Conservation (phyloP, 2,888 invertebrate genomes). For the Dolomedes plantarius region DNA sequence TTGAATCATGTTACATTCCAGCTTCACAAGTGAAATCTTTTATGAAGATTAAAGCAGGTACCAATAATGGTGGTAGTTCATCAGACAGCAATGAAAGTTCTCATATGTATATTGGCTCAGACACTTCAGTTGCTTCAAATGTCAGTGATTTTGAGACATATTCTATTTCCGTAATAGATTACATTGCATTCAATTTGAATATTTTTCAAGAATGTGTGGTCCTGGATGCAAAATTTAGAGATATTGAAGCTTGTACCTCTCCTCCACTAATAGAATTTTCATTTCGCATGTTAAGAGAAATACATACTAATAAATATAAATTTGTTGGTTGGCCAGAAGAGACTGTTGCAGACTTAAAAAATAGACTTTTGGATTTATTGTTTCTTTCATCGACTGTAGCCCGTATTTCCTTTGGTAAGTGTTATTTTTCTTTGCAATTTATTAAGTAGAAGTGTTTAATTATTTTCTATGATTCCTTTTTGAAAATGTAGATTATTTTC, state of each 20-base stretch:
- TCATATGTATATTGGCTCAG: not conserved
- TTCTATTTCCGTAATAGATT: conserved; percentile 51
- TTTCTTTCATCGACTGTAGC: conserved; percentile 47
- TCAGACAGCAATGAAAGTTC: conserved; percentile 41
- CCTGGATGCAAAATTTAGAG: conserved; percentile 27
- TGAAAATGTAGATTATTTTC: too few relatives aligned
- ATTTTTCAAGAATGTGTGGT: conserved; percentile 52
- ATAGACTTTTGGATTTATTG: conserved; percentile 37
- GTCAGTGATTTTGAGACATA: conserved; percentile 27
- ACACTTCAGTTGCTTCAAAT: conserved; percentile 23
- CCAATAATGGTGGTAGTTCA: conserved; percentile 10
- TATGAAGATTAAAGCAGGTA: conserved; percentile 26
- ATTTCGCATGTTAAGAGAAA: conserved; percentile 37
- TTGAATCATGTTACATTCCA: conserved; percentile 48
- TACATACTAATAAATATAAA: conserved; percentile 29
- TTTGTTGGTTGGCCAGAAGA: conserved; percentile 39
- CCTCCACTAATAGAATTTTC: conserved; percentile 50
- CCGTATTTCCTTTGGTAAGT: conserved; percentile 38
- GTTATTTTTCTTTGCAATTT: not conserved
- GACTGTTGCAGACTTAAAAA: conserved; percentile 9
- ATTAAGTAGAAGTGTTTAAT: too few relatives aligned
- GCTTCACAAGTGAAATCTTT: conserved; percentile 43
- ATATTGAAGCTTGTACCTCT: conserved; percentile 21
- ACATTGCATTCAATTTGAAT: conserved; percentile 51
- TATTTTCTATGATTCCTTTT: too few relatives aligned